phyloP scores from a whole-genome alignment of 1,140 invertebrate species.

The Drosophila punjabiensis region DNA sequence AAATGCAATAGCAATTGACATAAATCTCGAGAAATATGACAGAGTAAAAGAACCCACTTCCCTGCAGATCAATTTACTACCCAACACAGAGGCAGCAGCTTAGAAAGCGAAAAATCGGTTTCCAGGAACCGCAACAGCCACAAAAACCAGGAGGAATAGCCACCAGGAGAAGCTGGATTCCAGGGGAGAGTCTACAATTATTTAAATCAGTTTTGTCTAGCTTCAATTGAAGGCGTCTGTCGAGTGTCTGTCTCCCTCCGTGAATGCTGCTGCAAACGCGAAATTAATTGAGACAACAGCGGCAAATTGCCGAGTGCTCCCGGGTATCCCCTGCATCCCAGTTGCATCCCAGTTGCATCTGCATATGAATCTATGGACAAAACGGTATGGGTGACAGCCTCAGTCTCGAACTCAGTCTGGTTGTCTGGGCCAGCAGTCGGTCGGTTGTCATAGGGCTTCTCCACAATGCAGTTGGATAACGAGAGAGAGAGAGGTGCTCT shows the following conservation, averaged over 20 bases:
- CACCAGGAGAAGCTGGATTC: not conserved
- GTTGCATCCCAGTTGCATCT: not conserved
- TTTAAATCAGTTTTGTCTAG: slow-evolving; percentile 61
- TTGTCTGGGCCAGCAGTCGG: slow-evolving; percentile 30
- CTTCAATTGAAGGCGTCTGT: slow-evolving; percentile 59
- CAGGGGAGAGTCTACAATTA: slow-evolving; percentile 52
- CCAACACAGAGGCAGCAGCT: not conserved
- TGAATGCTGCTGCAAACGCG: slow-evolving; percentile 13
- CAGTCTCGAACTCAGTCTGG: slow-evolving; percentile 2
- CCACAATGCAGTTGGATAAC: slow-evolving; percentile 8
- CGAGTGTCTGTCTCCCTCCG: slow-evolving; percentile 6
- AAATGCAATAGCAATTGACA: not conserved
- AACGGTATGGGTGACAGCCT: not conserved
- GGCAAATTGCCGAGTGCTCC: slow-evolving; percentile 10
- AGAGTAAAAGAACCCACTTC: not conserved
- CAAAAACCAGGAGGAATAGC: not conserved
- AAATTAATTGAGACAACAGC: slow-evolving; percentile 61
- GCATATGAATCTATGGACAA: not conserved
- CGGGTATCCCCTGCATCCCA: slow-evolving; percentile 1
- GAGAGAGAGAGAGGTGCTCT: not conserved
- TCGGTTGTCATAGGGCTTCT: slow-evolving; percentile 41
- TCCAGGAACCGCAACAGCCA: slow-evolving; percentile 43
- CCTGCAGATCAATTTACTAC: not conserved
- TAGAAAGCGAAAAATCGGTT: slow-evolving; percentile 15
- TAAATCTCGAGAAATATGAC: not conserved